phyloP scores from a whole-genome alignment of 2,888 invertebrate genomes.

The Amphipyra berbera region DNA sequence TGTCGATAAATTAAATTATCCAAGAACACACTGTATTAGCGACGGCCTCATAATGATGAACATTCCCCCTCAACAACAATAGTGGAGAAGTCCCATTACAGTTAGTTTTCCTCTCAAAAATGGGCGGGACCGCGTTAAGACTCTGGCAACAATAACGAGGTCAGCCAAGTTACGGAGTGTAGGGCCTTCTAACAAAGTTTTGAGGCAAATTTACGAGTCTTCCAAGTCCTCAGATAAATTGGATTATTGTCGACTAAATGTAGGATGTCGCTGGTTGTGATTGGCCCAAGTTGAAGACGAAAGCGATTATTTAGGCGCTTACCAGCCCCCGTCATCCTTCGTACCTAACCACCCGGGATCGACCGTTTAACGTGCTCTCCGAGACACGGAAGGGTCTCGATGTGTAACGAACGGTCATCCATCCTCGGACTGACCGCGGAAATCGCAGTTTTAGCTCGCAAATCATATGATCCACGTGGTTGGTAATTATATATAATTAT shows the following conservation, averaged over 20 bases:
- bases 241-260: constrained; percentile 79
- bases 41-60: too few species aligned
- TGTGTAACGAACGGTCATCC: too few species aligned
- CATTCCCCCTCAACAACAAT: background rate
- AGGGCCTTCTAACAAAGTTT: constrained; percentile 66
- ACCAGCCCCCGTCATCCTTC: background rate
- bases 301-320: background rate
- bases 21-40: too few species aligned
- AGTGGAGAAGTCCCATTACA: background rate
- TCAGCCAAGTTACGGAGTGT: constrained; percentile 38
- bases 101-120: constrained; percentile 13
- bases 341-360: too few species aligned
- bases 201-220: constrained; percentile 70
- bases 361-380: too few species aligned
- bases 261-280: constrained; percentile 63
- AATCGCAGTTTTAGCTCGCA: too few species aligned
- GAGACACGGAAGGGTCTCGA: too few species aligned
- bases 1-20: too few species aligned
- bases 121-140: constrained; percentile 14
- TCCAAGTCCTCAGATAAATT: constrained; percentile 73
- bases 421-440: too few species aligned
- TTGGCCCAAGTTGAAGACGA: constrained; percentile 36
- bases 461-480: too few species aligned
- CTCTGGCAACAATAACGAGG: constrained; percentile 50
- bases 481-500: too few species aligned